A percentile compares a stretch with the other conserved stretches of the same genome.
phyloP scores from a whole-genome alignment of 2,797 vertebrate species.

The Pipistrellus pygmaeus region DNA sequence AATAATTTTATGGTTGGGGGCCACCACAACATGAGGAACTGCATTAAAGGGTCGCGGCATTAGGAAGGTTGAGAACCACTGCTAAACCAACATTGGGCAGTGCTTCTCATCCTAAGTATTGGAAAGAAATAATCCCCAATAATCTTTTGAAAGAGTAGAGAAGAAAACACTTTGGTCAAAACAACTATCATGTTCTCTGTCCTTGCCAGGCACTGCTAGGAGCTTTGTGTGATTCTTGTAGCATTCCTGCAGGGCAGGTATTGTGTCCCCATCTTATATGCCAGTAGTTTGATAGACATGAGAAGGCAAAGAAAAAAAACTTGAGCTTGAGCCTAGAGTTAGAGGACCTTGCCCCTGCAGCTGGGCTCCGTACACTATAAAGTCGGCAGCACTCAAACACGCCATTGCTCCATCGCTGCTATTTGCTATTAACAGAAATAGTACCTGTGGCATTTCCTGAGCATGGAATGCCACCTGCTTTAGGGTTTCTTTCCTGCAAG shows the following conservation, averaged over 20 bases:
- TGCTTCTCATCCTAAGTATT: background rate
- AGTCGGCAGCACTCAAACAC: background rate
- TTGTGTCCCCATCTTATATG: background rate
- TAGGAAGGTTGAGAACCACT: no score
- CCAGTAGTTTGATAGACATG: background rate
- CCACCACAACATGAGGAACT: no score
- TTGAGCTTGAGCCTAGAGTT: background rate
- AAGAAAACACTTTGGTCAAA: background rate
- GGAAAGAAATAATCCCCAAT: conserved; percentile 24
- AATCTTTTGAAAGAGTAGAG: background rate
- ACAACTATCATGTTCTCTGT: background rate
- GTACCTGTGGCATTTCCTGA: background rate
- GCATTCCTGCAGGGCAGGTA: background rate
- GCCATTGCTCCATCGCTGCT: background rate
- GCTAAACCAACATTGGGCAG: background rate
- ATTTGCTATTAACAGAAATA: conserved; percentile 40
- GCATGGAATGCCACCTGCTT: background rate
- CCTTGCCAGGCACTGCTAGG: background rate
- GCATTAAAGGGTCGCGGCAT: no score
- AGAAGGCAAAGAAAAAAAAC: conserved; percentile 20
- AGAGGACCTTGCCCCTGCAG: background rate
- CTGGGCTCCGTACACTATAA: background rate
- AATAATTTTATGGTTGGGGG: no score
- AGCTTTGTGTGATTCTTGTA: conserved; percentile 9
- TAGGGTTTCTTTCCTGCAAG: background rate